Percentiles rank a stretch among this genome's conserved stretches.
These are phyloP conservation scores for Chrysolina haemoptera DNA, from an alignment of 2,888 invertebrate species.

Conservation along the genomic window DNA sequence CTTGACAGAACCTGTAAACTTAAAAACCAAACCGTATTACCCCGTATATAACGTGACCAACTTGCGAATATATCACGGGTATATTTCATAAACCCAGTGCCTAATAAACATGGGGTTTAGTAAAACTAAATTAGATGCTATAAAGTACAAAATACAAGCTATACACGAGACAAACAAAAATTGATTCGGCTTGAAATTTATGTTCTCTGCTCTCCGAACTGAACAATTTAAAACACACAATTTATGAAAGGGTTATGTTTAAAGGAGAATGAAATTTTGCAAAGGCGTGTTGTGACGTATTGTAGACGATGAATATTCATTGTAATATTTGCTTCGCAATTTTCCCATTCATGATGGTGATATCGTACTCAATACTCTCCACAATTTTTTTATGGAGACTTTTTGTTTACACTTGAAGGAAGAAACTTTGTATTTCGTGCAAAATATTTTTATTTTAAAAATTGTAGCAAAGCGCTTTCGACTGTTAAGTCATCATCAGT, in stretches of 20 bases:
- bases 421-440: too few species aligned
- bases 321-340: too few species aligned
- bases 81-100: constrained; percentile 50
- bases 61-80: constrained; percentile 20
- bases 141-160: constrained; percentile 48
- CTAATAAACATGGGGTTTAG: constrained; percentile 51
- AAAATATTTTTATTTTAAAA: too few species aligned
- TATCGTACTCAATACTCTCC: too few species aligned
- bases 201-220: constrained; percentile 50
- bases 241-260: constrained; percentile 42
- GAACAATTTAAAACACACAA: constrained; percentile 48
- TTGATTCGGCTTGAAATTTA: constrained; percentile 52
- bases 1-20: not conserved
- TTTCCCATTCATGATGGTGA: too few species aligned
- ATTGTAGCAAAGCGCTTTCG: too few species aligned
- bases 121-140: constrained; percentile 51
- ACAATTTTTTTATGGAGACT: too few species aligned
- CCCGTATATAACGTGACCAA: constrained; percentile 11
- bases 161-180: constrained; percentile 51
- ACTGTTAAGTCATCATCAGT: too few species aligned
- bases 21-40: not conserved
- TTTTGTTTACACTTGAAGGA: too few species aligned
- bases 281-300: not conserved
- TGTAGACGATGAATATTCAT: too few species aligned
- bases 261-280: constrained; percentile 44